Conservation (phyloP, 2,797 vertebrate species). For the Ctenosaura bakeri region DNA sequence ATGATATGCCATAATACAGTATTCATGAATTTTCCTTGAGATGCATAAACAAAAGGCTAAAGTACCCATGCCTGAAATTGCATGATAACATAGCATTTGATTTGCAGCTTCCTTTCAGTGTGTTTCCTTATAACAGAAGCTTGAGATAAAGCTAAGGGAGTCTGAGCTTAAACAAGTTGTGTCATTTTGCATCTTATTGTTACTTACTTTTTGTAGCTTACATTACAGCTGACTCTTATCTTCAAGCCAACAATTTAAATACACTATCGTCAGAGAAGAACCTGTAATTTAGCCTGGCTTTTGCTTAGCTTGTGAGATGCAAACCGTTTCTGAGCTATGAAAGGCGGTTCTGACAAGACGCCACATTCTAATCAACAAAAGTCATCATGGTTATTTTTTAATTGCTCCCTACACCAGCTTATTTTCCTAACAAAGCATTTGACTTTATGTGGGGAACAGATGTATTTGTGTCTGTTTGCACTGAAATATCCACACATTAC, state of each 20-base stretch:
- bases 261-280: slow-evolving; percentile 35
- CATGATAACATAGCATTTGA: slow-evolving; percentile 20
- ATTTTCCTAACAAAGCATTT: slow-evolving; percentile 78
- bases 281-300: slow-evolving; percentile 52
- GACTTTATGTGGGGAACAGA: slow-evolving; percentile 79
- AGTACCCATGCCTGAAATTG: background rate
- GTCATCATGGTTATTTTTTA: slow-evolving; percentile 71
- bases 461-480: slow-evolving; percentile 81
- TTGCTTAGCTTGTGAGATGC: slow-evolving; percentile 41
- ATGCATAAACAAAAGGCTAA: slow-evolving; percentile 5
- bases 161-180: slow-evolving; percentile 54
- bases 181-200: slow-evolving; percentile 59
- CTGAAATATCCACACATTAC: slow-evolving; percentile 76
- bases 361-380: slow-evolving; percentile 71
- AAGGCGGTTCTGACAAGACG: slow-evolving; percentile 56
- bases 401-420: slow-evolving; percentile 75
- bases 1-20: background rate
- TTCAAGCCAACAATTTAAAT: slow-evolving; percentile 66
- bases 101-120: slow-evolving; percentile 50
- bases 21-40: background rate
- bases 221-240: slow-evolving; percentile 62
- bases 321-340: slow-evolving; percentile 42
- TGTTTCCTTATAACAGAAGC: slow-evolving; percentile 59
- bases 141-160: slow-evolving; percentile 55
- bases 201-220: slow-evolving; percentile 62